Conservation (phyloP, 2,113 vertebrate species). For the Mugil cephalus region DNA sequence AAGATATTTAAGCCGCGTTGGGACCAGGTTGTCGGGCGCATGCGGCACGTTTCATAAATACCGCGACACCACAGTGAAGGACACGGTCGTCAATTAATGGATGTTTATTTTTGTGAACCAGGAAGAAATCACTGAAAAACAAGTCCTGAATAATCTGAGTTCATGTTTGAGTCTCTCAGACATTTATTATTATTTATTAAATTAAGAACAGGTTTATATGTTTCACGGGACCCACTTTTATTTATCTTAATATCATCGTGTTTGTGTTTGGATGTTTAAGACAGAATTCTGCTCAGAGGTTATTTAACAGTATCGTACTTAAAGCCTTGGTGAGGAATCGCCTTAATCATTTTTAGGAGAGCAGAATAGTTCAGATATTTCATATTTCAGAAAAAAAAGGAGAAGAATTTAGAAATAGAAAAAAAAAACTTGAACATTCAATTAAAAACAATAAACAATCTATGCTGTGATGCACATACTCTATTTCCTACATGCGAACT, state of each 20-base stretch:
- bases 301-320: slow-evolving; percentile 11
- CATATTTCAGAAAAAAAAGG: too few species aligned
- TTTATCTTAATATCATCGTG: slow-evolving; percentile 12
- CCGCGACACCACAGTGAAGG: slow-evolving; percentile 37
- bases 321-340: slow-evolving; percentile 14
- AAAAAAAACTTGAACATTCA: slow-evolving; percentile 48
- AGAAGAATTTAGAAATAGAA: slow-evolving; percentile 31
- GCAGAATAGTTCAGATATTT: too few species aligned
- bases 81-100: slow-evolving; percentile 41
- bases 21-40: background rate
- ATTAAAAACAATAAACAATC: slow-evolving; percentile 49
- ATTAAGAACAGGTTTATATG: slow-evolving; percentile 24
- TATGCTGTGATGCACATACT: slow-evolving; percentile 40
- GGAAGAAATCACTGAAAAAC: slow-evolving; percentile 59
- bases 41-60: background rate
- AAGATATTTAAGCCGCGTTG: background rate
- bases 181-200: slow-evolving; percentile 37
- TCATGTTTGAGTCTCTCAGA: slow-evolving; percentile 8
- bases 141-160: slow-evolving; percentile 51
- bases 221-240: slow-evolving; percentile 18
- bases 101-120: slow-evolving; percentile 70
- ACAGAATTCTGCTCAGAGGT: background rate
- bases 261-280: slow-evolving; percentile 14
- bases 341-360: slow-evolving; percentile 9
- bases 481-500: slow-evolving; percentile 36